Conservation (phyloP, 2,888 invertebrate genomes). For the Lochmaea capreae region DNA sequence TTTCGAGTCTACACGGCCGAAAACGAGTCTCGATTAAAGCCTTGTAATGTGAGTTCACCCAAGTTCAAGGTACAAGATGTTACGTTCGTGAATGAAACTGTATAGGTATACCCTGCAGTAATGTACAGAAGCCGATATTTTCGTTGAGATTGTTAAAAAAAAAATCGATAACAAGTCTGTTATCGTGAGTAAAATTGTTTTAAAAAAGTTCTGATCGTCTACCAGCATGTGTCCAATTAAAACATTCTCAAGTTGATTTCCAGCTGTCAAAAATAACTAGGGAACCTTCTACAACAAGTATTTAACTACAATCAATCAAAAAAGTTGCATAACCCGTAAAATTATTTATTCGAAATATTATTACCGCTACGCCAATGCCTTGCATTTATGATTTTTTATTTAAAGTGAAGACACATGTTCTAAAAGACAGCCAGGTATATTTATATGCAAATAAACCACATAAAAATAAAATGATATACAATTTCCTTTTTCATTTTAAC, state of each 20-base stretch:
- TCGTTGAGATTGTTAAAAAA: no score
- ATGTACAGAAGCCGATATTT: background rate
- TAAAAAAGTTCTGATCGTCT: slow-evolving; percentile 12
- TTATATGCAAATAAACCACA: background rate
- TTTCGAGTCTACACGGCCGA: slow-evolving; percentile 8
- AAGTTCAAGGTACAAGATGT: slow-evolving; percentile 34
- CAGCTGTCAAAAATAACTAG: slow-evolving; percentile 15
- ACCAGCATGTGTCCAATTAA: slow-evolving; percentile 35
- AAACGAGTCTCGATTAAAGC: slow-evolving; percentile 29
- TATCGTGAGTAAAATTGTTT: slow-evolving; percentile 4
- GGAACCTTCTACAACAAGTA: background rate
- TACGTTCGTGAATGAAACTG: background rate
- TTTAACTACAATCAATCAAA: background rate
- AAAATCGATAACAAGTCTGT: no score
- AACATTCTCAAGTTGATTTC: no score
- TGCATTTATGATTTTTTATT: background rate
- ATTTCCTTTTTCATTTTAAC: background rate
- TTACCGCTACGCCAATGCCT: background rate
- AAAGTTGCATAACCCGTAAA: background rate
- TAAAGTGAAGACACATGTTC: background rate
- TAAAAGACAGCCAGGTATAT: background rate
- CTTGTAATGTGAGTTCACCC: slow-evolving; percentile 27
- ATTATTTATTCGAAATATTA: background rate
- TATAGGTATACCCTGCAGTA: background rate
- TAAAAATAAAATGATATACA: slow-evolving; percentile 7